A percentile compares a stretch with the other conserved stretches of the same genome.
phyloP scores from a whole-genome alignment of 1,140 invertebrate species.

The Tetramorium parvispinum region DNA sequence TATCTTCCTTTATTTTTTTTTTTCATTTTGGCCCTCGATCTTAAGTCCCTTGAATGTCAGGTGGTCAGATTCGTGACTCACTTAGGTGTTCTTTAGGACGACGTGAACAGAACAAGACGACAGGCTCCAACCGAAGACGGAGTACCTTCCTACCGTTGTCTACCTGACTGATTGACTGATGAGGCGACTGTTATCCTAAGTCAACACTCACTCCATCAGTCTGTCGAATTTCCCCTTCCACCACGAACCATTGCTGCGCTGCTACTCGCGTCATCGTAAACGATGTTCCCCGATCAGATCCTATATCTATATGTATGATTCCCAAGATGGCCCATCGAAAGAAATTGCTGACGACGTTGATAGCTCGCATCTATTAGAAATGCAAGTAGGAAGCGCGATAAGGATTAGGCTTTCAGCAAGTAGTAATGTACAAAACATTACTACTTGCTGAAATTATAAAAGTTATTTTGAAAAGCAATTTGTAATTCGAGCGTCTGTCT shows the following conservation, averaged over 20 bases:
- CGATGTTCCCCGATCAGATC: constrained; percentile 25
- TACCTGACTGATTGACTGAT: constrained; percentile 86
- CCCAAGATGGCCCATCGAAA: constrained; percentile 13
- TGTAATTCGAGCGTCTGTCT: neutral
- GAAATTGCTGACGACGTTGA: constrained; percentile 41
- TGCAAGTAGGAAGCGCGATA: neutral
- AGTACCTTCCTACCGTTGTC: constrained; percentile 79
- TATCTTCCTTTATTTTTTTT: constrained; percentile 38
- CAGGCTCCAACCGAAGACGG: constrained; percentile 79
- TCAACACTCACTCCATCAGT: constrained; percentile 86
- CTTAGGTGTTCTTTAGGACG: constrained; percentile 79
- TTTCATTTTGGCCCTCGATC: constrained; percentile 38
- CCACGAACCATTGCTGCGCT: constrained; percentile 39
- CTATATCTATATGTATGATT: constrained; percentile 52
- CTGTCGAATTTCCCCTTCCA: constrained; percentile 75
- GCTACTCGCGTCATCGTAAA: constrained; percentile 51
- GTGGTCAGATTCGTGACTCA: constrained; percentile 81
- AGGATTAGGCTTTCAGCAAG: no score
- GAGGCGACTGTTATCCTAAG: constrained; percentile 86
- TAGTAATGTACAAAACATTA: neutral
- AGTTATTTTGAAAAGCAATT: neutral
- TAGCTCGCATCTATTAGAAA: neutral
- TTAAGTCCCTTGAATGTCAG: constrained; percentile 73
- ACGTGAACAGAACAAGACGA: constrained; percentile 75
- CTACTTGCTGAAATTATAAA: neutral